Evolutionary conservation across 2,113 vertebrate genomes (phyloP).

Genomic region (Rhipidura dahli): DNA sequence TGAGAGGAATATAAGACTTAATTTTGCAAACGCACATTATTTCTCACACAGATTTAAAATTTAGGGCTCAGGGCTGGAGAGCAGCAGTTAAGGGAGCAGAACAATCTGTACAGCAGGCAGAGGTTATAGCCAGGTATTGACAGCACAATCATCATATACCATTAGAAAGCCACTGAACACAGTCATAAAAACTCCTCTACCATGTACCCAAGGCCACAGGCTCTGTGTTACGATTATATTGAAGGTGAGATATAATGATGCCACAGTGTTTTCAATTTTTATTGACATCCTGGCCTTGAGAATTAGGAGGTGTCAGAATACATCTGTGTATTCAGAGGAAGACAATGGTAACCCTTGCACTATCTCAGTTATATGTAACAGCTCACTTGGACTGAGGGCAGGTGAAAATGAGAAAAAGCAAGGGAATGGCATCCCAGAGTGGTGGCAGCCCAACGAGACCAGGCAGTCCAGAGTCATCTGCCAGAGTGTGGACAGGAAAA

Average conservation of each 20-base stretch:
- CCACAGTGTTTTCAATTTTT: constrained; percentile 11
- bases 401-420: constrained; percentile 54
- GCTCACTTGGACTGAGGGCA: not conserved
- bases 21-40: not conserved
- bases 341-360: not conserved
- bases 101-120: not conserved
- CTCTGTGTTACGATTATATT: not conserved
- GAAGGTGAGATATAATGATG: constrained; percentile 27
- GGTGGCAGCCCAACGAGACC: not conserved
- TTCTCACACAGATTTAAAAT: constrained; percentile 33
- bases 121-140: constrained; percentile 43
- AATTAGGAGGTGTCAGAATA: constrained; percentile 21
- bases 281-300: constrained; percentile 1
- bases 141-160: constrained; percentile 6
- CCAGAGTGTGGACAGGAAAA: not conserved
- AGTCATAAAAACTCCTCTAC: not conserved
- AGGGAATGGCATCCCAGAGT: not conserved
- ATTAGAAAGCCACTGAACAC: constrained; percentile 19
- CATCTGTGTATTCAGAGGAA: constrained; percentile 4
- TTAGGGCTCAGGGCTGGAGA: not conserved
- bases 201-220: not conserved
- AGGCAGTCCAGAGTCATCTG: not conserved
- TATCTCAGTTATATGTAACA: not conserved
- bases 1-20: constrained; percentile 4
- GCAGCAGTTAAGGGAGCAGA: constrained; percentile 25